Percentiles rank a stretch among this genome's conserved stretches.
Conservation (phyloP, 2,888 invertebrate genomes). For the Lucinisca nassula region DNA sequence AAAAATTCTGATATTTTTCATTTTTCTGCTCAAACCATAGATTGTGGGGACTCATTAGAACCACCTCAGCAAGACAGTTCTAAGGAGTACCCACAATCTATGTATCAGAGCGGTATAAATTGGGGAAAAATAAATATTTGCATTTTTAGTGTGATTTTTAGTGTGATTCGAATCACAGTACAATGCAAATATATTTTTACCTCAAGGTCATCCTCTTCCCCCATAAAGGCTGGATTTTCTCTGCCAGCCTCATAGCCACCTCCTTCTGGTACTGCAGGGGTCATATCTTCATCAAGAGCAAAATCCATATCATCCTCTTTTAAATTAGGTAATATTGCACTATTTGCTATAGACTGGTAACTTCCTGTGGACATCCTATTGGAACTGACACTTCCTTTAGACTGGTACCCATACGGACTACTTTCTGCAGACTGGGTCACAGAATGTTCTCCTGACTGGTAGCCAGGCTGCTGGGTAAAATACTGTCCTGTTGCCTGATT, state of each 20-base stretch:
- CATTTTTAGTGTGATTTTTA: too few species aligned
- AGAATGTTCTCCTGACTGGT: neutral
- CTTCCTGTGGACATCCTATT: neutral
- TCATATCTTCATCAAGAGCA: constrained; percentile 76
- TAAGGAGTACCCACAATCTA: too few species aligned
- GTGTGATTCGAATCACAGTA: too few species aligned
- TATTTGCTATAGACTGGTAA: neutral
- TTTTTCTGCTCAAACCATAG: too few species aligned
- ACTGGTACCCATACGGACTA: neutral
- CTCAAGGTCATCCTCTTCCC: constrained; percentile 32
- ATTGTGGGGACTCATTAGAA: too few species aligned
- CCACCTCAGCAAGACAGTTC: too few species aligned
- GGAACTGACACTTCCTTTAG: neutral
- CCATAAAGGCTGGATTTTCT: neutral
- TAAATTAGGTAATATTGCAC: constrained; percentile 37
- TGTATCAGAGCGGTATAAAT: too few species aligned
- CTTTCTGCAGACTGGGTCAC: neutral
- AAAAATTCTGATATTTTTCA: too few species aligned
- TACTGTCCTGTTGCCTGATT: constrained; percentile 22
- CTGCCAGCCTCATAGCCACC: neutral
- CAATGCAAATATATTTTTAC: too few species aligned
- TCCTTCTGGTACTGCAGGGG: constrained; percentile 56
- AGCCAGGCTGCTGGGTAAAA: constrained; percentile 3
- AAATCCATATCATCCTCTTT: constrained; percentile 71
- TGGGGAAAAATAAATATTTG: too few species aligned